These are phyloP conservation scores for Crenichthys baileyi DNA, from an alignment of 2,797 vertebrate species.

Conservation along the genomic window DNA sequence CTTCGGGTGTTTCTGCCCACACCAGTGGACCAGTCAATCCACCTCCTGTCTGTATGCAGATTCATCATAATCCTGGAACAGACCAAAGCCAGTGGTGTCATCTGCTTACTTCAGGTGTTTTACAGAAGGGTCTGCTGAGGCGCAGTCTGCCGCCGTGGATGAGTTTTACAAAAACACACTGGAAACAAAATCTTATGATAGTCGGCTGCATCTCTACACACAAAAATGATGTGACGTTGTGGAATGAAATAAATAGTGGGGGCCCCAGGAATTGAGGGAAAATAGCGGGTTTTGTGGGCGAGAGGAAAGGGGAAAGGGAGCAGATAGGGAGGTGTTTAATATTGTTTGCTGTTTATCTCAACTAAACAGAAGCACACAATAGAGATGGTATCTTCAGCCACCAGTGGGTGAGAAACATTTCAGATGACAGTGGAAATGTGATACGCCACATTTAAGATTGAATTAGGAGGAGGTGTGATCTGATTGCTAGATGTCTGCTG, in stretches of 20 bases:
- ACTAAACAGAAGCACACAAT: conserved; percentile 58
- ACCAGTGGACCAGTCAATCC: too few species aligned
- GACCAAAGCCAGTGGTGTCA: too few species aligned
- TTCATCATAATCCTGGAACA: too few species aligned
- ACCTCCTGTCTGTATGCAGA: too few species aligned
- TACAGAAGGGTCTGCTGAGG: too few species aligned
- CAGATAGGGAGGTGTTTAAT: conserved; percentile 65
- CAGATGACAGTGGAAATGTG: conserved; percentile 53
- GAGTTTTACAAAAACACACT: not conserved
- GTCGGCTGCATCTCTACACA: not conserved
- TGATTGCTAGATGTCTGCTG: conserved; percentile 46
- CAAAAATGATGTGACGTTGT: not conserved
- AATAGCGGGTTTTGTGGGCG: too few species aligned
- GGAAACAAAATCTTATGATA: not conserved
- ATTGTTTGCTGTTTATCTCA: conserved; percentile 74
- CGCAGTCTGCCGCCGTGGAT: too few species aligned
- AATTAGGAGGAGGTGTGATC: conserved; percentile 59
- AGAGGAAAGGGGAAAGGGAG: conserved; percentile 35
- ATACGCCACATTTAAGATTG: conserved; percentile 67
- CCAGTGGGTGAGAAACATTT: conserved; percentile 49
- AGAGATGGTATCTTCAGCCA: conserved; percentile 63
- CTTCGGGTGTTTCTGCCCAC: too few species aligned
- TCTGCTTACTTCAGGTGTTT: too few species aligned
- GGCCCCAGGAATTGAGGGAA: too few species aligned
- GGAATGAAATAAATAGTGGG: conserved; percentile 47